Conservation (phyloP, 2,113 vertebrate genomes). For the Notiomystis cincta region DNA sequence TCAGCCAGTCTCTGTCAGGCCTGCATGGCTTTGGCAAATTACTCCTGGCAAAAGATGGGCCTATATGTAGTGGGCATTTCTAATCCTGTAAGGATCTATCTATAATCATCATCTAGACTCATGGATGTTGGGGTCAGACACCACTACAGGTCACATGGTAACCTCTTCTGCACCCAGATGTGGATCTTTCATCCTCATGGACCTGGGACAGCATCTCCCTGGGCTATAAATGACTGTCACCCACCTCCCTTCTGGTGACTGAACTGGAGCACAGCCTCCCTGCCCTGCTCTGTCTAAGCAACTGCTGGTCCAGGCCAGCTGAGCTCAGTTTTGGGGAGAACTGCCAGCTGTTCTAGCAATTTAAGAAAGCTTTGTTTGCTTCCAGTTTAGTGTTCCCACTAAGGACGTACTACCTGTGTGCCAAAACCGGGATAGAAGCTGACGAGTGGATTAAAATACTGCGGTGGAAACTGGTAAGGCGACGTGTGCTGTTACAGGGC, state of each 20-base stretch:
- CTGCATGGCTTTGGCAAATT: not conserved
- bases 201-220: not conserved
- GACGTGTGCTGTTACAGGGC: not conserved
- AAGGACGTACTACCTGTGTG: constrained; percentile 90
- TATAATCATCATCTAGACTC: not conserved
- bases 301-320: not conserved
- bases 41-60: not conserved
- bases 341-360: not conserved
- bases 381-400: constrained; percentile 92
- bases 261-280: accelerated
- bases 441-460: constrained; percentile 97
- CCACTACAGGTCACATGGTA: too few species aligned
- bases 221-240: not conserved
- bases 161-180: not conserved
- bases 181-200: accelerated
- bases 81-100: not conserved
- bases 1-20: not conserved
- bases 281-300: not conserved
- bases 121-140: not conserved
- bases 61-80: not conserved
- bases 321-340: not conserved
- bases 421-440: constrained; percentile 91
- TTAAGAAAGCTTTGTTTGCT: not conserved
- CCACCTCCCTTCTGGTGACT: not conserved
- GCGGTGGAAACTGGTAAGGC: constrained; percentile 92